phyloP scores from a whole-genome alignment of 2,113 vertebrate species.

The Aix galericulata region DNA sequence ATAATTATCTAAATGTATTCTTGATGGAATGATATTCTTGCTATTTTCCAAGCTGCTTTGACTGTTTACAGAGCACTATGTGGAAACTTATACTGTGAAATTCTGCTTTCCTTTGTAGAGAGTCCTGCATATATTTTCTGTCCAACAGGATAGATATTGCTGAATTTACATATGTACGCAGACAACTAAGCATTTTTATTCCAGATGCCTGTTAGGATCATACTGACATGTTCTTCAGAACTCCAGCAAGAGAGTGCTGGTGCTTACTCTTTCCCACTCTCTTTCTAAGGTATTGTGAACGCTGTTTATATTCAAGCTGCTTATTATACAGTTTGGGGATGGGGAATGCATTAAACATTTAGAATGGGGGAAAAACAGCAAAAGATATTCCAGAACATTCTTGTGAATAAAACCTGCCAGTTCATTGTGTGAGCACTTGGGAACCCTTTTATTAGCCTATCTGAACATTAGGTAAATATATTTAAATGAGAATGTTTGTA shows the following conservation, averaged over 20 bases:
- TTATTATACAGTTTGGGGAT: slow-evolving; percentile 51
- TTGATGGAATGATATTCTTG: not conserved
- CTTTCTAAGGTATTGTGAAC: slow-evolving; percentile 34
- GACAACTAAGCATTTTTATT: slow-evolving; percentile 31
- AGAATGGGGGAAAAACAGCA: not conserved
- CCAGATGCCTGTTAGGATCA: slow-evolving; percentile 8
- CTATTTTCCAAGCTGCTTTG: not conserved
- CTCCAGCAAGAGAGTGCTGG: not conserved
- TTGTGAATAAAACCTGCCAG: slow-evolving; percentile 49
- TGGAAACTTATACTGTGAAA: not conserved
- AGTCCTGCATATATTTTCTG: slow-evolving; percentile 50
- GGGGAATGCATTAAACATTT: slow-evolving; percentile 50
- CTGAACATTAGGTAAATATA: slow-evolving; percentile 4
- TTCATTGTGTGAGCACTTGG: slow-evolving; percentile 30
- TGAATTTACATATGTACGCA: slow-evolving; percentile 14
- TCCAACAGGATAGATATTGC: slow-evolving; percentile 12
- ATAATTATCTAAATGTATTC: slow-evolving; percentile 19
- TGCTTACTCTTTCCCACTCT: slow-evolving; percentile 33
- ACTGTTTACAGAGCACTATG: not conserved
- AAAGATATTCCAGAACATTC: slow-evolving; percentile 44
- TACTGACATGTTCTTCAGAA: slow-evolving; percentile 52
- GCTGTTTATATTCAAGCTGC: slow-evolving; percentile 52
- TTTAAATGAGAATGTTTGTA: slow-evolving; percentile 16
- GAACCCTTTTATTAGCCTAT: slow-evolving; percentile 27
- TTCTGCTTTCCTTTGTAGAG: slow-evolving; percentile 18